Percentiles rank a stretch among this genome's conserved stretches.
phyloP scores from a whole-genome alignment of 2,797 vertebrate species.

The Spea hammondii region DNA sequence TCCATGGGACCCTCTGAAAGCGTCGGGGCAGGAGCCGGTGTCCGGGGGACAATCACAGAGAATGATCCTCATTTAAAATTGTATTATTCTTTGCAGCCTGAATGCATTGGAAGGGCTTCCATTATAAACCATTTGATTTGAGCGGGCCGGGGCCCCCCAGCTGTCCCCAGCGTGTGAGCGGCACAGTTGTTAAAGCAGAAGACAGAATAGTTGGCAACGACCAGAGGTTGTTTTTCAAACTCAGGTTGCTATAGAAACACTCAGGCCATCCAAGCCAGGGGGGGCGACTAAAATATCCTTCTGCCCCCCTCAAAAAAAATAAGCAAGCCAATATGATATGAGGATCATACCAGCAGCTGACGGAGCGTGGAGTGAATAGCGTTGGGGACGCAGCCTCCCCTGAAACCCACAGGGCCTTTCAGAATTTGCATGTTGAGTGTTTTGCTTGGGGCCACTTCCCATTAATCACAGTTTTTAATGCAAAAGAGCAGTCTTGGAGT shows the following conservation, averaged over 20 bases:
- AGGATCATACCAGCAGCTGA: constrained; percentile 49
- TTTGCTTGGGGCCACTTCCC: constrained; percentile 28
- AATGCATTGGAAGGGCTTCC: constrained; percentile 73
- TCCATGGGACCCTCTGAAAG: not conserved
- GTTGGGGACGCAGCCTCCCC: constrained; percentile 13
- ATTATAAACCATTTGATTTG: constrained; percentile 80
- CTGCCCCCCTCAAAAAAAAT: constrained; percentile 27
- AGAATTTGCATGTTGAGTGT: constrained; percentile 41
- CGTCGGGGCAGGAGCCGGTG: not conserved
- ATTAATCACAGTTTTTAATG: constrained; percentile 20
- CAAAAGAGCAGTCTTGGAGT: constrained; percentile 18
- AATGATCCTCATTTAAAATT: constrained; percentile 5
- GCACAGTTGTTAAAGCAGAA: constrained; percentile 77
- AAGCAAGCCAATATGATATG: constrained; percentile 50
- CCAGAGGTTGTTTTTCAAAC: constrained; percentile 70
- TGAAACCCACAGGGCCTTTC: constrained; percentile 17
- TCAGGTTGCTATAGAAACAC: constrained; percentile 72
- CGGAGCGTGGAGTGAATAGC: constrained; percentile 37
- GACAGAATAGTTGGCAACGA: constrained; percentile 74
- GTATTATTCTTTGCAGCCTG: constrained; percentile 67
- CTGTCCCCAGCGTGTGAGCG: constrained; percentile 77
- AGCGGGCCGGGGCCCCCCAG: constrained; percentile 73
- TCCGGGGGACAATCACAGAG: constrained; percentile 1
- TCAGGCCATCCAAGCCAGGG: constrained; percentile 64
- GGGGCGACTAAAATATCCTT: constrained; percentile 54